phyloP scores from a whole-genome alignment of 2,113 vertebrate species.

The Acanthochromis polyacanthus region DNA sequence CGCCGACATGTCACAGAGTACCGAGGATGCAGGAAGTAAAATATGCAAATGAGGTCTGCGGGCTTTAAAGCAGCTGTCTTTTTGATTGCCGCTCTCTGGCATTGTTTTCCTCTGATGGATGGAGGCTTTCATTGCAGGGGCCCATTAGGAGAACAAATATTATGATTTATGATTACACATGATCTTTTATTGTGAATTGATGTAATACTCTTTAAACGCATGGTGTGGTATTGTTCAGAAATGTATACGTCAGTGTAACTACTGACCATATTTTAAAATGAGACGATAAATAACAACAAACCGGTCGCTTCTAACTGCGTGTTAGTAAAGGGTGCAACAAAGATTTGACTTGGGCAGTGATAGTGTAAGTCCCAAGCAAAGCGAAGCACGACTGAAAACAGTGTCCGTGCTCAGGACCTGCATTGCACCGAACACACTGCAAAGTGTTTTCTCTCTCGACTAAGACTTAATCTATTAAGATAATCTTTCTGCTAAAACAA shows the following conservation, averaged over 20 bases:
- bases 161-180: slow-evolving; percentile 72
- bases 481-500: slow-evolving; percentile 66
- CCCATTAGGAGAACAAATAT: slow-evolving; percentile 72
- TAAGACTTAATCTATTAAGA: slow-evolving; percentile 70
- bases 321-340: neutral
- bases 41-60: slow-evolving; percentile 78
- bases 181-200: slow-evolving; percentile 52
- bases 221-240: slow-evolving; percentile 10
- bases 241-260: neutral
- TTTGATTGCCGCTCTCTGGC: slow-evolving; percentile 69
- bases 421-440: slow-evolving; percentile 36
- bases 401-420: neutral
- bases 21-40: slow-evolving; percentile 72
- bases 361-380: slow-evolving; percentile 12
- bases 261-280: no score
- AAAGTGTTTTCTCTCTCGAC: slow-evolving; percentile 39
- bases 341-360: neutral
- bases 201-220: slow-evolving; percentile 36
- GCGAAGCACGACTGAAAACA: slow-evolving; percentile 34
- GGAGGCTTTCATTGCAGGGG: slow-evolving; percentile 60
- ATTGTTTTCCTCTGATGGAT: slow-evolving; percentile 76
- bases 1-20: slow-evolving; percentile 67
- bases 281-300: no score
- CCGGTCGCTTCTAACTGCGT: neutral
- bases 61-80: slow-evolving; percentile 73